A percentile compares a stretch with the other conserved stretches of the same genome.
phyloP scores from a whole-genome alignment of 2,113 vertebrate species.

The Chrysochloris asiatica region DNA sequence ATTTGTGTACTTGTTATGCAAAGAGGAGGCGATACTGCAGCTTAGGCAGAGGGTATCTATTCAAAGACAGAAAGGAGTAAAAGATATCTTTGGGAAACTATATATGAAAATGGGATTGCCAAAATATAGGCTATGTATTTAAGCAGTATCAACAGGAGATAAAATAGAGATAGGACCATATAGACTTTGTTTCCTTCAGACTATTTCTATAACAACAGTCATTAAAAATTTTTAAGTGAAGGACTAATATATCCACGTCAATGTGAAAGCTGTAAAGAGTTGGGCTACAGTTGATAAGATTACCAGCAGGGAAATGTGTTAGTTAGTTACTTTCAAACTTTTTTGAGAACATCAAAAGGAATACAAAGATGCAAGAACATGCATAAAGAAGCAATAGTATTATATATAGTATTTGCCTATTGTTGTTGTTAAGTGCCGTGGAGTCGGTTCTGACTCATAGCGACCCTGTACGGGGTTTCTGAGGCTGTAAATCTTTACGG shows the following conservation, averaged over 20 bases:
- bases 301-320: neutral
- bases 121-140: neutral
- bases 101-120: neutral
- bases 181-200: neutral
- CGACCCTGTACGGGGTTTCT: too few relatives aligned
- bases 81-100: neutral
- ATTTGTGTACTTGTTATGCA: neutral
- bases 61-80: neutral
- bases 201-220: neutral
- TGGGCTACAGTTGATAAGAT: neutral
- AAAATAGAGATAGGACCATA: neutral
- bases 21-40: neutral
- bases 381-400: neutral
- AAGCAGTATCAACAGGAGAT: neutral
- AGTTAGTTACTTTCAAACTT: conserved; percentile 14
- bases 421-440: too few relatives aligned
- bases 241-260: neutral
- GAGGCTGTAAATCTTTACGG: too few relatives aligned
- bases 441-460: too few relatives aligned
- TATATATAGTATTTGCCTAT: neutral
- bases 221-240: neutral
- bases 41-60: neutral
- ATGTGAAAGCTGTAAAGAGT: neutral
- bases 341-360: neutral
- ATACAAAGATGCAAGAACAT: too few relatives aligned